Evolutionary conservation across 2,888 invertebrate species (phyloP).

Genomic region (Ypsolopha scabrella): DNA sequence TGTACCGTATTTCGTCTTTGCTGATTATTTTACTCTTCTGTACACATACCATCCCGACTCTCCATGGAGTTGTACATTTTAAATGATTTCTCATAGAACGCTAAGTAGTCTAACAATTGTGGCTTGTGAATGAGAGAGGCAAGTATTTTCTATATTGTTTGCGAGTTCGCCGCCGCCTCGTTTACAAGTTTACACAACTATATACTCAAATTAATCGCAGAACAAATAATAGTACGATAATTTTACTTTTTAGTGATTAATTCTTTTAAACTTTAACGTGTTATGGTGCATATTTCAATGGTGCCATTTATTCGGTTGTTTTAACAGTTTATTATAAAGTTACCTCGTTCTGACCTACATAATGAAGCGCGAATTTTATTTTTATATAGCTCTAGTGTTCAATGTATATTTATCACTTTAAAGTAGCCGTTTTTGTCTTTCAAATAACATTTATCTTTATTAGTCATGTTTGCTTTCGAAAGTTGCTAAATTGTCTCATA

Average conservation of each 20-base stretch:
- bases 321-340: conserved; percentile 48
- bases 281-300: conserved; percentile 52
- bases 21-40: neutral
- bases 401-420: conserved; percentile 1
- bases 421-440: neutral
- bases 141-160: neutral
- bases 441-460: neutral
- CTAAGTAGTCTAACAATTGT: neutral
- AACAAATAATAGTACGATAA: neutral
- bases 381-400: neutral
- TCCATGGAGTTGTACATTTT: neutral
- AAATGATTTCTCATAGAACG: neutral
- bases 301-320: conserved; percentile 67
- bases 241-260: neutral
- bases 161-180: neutral
- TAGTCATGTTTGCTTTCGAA: neutral
- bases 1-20: neutral
- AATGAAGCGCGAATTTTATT: conserved; percentile 10
- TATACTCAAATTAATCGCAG: conserved; percentile 1
- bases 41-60: neutral
- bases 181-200: neutral
- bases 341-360: conserved; percentile 25
- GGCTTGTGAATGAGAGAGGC: neutral
- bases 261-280: conserved; percentile 8
- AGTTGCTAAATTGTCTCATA: conserved; percentile 39